phyloP scores from a whole-genome alignment of 2,797 vertebrate genomes.

The Platalea minor region DNA sequence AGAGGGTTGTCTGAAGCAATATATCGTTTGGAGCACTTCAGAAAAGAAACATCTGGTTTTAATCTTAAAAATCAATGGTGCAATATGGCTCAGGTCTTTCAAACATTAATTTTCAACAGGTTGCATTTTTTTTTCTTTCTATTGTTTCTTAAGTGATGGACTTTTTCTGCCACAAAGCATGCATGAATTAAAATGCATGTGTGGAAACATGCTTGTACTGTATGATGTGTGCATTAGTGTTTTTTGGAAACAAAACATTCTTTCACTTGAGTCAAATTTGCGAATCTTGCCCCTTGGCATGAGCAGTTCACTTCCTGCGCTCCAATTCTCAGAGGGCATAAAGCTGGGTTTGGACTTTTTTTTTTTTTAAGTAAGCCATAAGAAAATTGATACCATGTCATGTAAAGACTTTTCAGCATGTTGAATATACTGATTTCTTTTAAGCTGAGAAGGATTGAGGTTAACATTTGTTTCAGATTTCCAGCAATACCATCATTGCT shows the following conservation, averaged over 20 bases:
- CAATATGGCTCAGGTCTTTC: background rate
- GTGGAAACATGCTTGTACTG: background rate
- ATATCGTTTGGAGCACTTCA: background rate
- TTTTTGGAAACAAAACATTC: background rate
- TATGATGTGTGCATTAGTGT: background rate
- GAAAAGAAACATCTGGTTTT: background rate
- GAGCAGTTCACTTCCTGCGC: background rate
- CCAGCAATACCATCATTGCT: slow-evolving; percentile 30
- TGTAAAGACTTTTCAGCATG: background rate
- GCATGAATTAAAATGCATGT: background rate
- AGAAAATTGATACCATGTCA: slow-evolving; percentile 4
- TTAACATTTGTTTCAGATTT: slow-evolving; percentile 55
- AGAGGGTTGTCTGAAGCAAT: background rate
- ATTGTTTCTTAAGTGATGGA: background rate
- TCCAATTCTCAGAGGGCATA: background rate
- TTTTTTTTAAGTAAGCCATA: background rate
- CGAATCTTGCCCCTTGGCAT: background rate
- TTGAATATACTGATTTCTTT: background rate
- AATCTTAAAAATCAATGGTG: background rate
- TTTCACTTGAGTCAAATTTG: background rate
- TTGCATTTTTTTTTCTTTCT: background rate
- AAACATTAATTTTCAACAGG: background rate
- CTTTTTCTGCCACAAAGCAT: background rate
- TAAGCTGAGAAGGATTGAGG: background rate
- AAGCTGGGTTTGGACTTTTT: background rate